Base-by-base conservation (phyloP, 1,140 invertebrate species). In the Helicoverpa armigera region DNA sequence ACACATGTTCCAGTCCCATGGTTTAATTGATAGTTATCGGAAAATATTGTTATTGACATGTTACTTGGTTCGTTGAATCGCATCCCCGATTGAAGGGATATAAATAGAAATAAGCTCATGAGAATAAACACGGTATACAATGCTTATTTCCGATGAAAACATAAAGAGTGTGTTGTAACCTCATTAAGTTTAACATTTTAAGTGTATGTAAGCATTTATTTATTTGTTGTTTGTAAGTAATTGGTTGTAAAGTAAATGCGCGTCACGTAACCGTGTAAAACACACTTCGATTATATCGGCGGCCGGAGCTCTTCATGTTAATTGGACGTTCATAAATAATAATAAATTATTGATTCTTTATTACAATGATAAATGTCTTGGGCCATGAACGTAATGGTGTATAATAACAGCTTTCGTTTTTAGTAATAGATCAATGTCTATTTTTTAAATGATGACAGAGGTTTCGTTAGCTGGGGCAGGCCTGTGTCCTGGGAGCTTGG, bases 41-140 rank as follows among this genome's bases (percentile, higher is more conserved):
- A 29, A 43, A 65, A 67, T 50, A 67, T 43, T 65, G 63, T 48
- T 43, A 65, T 65, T 16, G 31, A 43, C 63, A 16, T 67, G 63
- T 43, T 43, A 43, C 63, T 10, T 48, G 63, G 63, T 67, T 67
- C 35, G 31, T 67, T 67, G 16, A 67, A 67, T 50, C 63, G 16
- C 10, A 48, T 67, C 11, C 63, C 63, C 63, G 63, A 18, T 50
- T 67, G 63, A 67, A 67, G 43, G 9, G 63, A 10, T 67, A 67
- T 67, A 48, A 50, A 67, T 67, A 67, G 63, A 16, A 67, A 67
- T 67, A 43, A 4, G 63, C n/a, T 67, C 63, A 67, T 48, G 43
- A 67, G 35, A 67, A 67, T 67, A 67, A 9, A 67, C n/a, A 67
- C 31, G 4, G n/a, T n/a, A 16, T 43, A 2, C 14, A 61, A 31